A percentile compares a stretch with the other conserved stretches of the same genome.
phyloP scores from a whole-genome alignment of 2,888 invertebrate genomes.

The Podotricha telesiphe region DNA sequence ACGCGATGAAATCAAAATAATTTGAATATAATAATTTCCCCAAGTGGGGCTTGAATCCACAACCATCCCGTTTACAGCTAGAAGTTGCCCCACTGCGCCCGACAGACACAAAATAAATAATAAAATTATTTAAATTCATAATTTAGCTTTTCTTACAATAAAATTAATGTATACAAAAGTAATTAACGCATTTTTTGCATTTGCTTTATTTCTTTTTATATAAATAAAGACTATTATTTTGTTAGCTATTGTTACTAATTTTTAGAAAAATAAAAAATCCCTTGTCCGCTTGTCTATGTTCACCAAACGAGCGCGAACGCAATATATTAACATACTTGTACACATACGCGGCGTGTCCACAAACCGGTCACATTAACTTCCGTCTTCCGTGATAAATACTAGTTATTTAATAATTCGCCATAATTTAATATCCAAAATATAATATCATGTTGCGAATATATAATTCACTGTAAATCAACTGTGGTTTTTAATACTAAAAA shows the following conservation, averaged over 20 bases:
- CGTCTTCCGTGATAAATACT: slow-evolving; percentile 63
- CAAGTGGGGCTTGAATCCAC: too few relatives aligned
- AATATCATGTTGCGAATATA: neutral
- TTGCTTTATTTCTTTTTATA: neutral
- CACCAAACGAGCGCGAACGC: slow-evolving; percentile 42
- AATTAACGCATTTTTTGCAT: neutral
- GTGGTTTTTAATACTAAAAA: neutral
- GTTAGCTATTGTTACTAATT: neutral
- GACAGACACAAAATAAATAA: too few relatives aligned
- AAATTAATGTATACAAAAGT: neutral
- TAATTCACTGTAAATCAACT: neutral
- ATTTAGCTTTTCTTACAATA: too few relatives aligned
- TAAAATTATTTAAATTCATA: too few relatives aligned
- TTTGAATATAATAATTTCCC: too few relatives aligned
- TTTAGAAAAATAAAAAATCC: neutral
- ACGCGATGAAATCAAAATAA: too few relatives aligned
- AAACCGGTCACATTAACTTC: slow-evolving; percentile 61
- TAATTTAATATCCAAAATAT: slow-evolving; percentile 39
- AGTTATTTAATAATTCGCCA: slow-evolving; percentile 46
- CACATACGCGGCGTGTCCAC: slow-evolving; percentile 50
- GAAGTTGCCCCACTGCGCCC: too few relatives aligned
- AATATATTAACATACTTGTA: slow-evolving; percentile 49
- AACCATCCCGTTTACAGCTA: too few relatives aligned
- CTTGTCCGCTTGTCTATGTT: slow-evolving; percentile 35
- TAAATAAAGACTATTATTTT: too few relatives aligned